These are phyloP conservation scores for Columba janthina DNA, from an alignment of 2,113 vertebrate species.

Conservation along the genomic window DNA sequence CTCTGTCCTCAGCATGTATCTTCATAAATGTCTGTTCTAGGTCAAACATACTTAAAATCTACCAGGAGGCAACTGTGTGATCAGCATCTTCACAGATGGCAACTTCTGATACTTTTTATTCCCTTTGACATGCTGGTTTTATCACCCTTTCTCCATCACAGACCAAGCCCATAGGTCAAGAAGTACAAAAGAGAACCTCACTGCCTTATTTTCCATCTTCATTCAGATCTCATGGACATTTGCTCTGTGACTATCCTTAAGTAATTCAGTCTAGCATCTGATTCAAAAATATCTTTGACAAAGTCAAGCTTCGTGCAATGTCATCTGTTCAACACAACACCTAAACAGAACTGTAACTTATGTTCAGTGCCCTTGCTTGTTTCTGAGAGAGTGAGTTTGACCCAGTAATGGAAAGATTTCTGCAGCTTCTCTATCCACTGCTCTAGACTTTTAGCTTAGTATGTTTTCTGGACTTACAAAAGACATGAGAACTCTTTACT, in stretches of 20 bases:
- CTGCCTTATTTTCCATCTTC: neutral
- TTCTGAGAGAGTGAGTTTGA: neutral
- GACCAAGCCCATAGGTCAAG: neutral
- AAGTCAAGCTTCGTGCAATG: neutral
- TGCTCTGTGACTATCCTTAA: neutral
- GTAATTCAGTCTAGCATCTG: neutral
- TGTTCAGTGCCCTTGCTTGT: neutral
- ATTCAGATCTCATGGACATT: neutral
- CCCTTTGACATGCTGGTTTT: neutral
- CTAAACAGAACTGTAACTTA: neutral
- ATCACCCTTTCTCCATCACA: neutral
- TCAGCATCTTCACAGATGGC: neutral
- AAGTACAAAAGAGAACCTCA: neutral
- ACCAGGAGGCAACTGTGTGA: neutral
- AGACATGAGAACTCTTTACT: neutral
- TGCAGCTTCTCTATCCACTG: neutral
- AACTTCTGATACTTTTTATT: neutral
- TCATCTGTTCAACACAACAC: conserved; percentile 26
- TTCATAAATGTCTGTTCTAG: neutral
- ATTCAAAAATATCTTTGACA: neutral
- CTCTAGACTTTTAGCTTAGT: neutral
- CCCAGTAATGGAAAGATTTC: neutral
- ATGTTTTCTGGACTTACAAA: neutral
- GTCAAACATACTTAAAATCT: neutral
- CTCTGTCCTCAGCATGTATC: neutral